A percentile compares a stretch with the other conserved stretches of the same genome.
Conservation (phyloP, 2,113 vertebrate genomes). For the Hepsetus odoe region DNA sequence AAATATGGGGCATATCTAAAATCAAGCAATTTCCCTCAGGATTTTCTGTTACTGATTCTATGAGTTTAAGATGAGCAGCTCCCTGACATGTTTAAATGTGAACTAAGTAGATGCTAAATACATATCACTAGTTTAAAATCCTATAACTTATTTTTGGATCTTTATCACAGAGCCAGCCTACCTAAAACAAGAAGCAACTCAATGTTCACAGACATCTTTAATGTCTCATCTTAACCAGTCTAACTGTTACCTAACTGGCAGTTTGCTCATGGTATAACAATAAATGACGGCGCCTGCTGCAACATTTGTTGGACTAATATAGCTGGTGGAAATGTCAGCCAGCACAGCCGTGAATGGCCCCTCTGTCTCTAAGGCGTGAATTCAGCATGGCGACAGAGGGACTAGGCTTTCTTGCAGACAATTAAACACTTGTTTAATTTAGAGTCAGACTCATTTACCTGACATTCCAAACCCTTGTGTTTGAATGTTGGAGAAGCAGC, state of each 20-base stretch:
- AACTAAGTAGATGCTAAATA: no score
- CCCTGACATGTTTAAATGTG: no score
- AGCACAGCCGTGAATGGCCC: not conserved
- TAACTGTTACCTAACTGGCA: not conserved
- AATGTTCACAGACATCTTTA: not conserved
- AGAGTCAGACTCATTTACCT: conserved; percentile 11
- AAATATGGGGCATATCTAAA: no score
- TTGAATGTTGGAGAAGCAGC: not conserved
- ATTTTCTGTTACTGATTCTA: no score
- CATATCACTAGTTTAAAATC: no score
- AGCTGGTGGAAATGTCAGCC: conserved; percentile 4
- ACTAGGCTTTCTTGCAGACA: conserved; percentile 2
- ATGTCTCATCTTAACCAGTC: not conserved
- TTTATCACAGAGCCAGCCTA: not conserved
- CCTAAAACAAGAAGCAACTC: not conserved
- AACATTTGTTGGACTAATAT: conserved; percentile 5
- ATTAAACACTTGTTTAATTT: conserved; percentile 4
- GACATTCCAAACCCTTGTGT: not conserved
- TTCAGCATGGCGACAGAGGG: not conserved
- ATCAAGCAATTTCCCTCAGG: no score
- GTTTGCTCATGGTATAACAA: conserved; percentile 1
- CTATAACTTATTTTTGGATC: not conserved
- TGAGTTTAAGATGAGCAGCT: no score
- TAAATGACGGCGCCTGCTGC: not conserved
- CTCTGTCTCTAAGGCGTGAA: not conserved